phyloP scores from a whole-genome alignment of 2,113 vertebrate genomes.

The Haplotaxodon microlepis region DNA sequence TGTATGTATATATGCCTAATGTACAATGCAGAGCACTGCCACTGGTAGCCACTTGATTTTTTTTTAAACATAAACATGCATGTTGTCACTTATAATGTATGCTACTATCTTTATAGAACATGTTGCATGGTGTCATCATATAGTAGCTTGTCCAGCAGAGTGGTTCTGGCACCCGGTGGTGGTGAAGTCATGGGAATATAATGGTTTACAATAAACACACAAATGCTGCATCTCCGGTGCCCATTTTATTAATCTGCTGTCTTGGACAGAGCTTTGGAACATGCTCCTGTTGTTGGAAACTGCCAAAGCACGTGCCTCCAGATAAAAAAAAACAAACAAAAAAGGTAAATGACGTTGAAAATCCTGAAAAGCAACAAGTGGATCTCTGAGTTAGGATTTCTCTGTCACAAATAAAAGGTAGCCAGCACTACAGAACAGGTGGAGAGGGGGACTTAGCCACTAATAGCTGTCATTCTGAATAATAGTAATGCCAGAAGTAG shows the following conservation, averaged over 20 bases:
- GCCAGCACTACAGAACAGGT: background rate
- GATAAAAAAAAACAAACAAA: background rate
- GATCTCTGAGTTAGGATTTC: background rate
- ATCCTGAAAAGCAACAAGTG: background rate
- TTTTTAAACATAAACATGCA: background rate
- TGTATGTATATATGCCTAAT: background rate
- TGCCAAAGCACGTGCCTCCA: background rate
- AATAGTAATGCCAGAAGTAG: background rate
- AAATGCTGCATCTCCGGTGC: background rate
- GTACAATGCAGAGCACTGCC: background rate
- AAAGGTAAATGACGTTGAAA: background rate
- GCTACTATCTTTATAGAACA: background rate
- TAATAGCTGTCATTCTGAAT: background rate
- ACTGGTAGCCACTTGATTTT: background rate
- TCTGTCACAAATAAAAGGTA: background rate
- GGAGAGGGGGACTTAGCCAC: background rate
- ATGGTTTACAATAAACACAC: background rate
- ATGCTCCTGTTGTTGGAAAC: background rate
- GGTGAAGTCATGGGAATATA: background rate
- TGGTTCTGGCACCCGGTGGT: background rate
- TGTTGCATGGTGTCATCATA: background rate
- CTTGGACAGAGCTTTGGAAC: background rate
- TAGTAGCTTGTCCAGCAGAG: background rate
- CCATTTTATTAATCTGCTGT: background rate
- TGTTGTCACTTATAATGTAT: background rate